A percentile compares a stretch with the other conserved stretches of the same genome.
Conservation (phyloP, 2,113 vertebrate species). For the Haplochromis vanheusdeni region DNA sequence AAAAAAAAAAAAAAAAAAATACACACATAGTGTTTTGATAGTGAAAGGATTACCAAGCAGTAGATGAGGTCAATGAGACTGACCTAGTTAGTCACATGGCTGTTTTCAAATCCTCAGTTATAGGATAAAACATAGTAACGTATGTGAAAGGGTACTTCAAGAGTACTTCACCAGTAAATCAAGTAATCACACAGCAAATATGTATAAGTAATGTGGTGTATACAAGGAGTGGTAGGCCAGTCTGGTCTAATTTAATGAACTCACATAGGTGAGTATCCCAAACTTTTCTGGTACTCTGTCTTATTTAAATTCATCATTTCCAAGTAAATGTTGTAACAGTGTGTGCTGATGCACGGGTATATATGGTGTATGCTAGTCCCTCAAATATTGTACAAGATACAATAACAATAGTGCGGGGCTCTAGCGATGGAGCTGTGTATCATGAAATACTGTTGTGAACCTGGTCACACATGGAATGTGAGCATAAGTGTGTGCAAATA, state of each 20-base stretch:
- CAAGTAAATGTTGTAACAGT: neutral
- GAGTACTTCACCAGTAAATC: neutral
- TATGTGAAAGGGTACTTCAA: neutral
- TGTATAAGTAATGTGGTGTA: neutral
- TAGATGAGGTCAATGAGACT: neutral
- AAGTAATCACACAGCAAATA: neutral
- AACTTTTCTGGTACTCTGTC: neutral
- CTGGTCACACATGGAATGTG: neutral
- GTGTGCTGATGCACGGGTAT: neutral
- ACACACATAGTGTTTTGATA: neutral
- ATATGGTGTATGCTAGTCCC: neutral
- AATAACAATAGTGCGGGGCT: neutral
- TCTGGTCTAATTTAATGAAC: neutral
- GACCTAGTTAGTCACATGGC: neutral
- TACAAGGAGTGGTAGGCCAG: neutral
- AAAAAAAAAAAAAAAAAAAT: neutral
- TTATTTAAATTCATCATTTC: neutral
- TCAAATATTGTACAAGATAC: neutral
- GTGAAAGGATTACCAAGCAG: neutral
- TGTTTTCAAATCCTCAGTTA: neutral
- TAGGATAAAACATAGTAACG: neutral
- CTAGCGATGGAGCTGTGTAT: neutral
- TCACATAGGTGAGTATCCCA: neutral
- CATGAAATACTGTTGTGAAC: neutral
- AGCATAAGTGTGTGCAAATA: neutral